Conservation (phyloP, 1,140 invertebrate genomes). For the Solen grandis region DNA sequence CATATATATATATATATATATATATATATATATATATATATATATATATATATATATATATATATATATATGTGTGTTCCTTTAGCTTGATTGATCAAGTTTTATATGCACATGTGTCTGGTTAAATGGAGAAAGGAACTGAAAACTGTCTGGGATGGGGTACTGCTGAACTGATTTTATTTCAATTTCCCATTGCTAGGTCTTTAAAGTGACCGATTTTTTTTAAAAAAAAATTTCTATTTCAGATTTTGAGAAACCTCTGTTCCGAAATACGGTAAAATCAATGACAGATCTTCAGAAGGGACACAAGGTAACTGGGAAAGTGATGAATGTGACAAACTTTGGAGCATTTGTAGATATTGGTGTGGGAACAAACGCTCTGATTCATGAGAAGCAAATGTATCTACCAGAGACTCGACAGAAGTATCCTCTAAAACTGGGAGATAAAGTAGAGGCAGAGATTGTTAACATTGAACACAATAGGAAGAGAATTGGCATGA, state of each 20-base stretch:
- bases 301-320: constrained; percentile 83
- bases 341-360: constrained; percentile 96
- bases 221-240: no score
- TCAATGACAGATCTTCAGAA: constrained; percentile 84
- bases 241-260: constrained; percentile 83
- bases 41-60: no score
- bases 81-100: no score
- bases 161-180: no score
- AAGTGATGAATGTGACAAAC: constrained; percentile 88
- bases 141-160: no score
- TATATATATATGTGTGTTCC: no score
- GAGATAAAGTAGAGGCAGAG: constrained; percentile 86
- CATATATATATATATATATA: no score
- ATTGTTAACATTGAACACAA: constrained; percentile 83
- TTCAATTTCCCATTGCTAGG: no score
- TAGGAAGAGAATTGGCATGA: constrained; percentile 82
- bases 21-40: no score
- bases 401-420: constrained; percentile 11
- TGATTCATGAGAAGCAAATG: constrained; percentile 85
- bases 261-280: constrained; percentile 86
- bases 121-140: no score
- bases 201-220: no score
- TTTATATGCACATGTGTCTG: no score
- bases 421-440: constrained; percentile 83
- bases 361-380: constrained; percentile 88